Evolutionary conservation across 2,797 vertebrate genomes (phyloP).

Genomic region (Anabas testudineus): DNA sequence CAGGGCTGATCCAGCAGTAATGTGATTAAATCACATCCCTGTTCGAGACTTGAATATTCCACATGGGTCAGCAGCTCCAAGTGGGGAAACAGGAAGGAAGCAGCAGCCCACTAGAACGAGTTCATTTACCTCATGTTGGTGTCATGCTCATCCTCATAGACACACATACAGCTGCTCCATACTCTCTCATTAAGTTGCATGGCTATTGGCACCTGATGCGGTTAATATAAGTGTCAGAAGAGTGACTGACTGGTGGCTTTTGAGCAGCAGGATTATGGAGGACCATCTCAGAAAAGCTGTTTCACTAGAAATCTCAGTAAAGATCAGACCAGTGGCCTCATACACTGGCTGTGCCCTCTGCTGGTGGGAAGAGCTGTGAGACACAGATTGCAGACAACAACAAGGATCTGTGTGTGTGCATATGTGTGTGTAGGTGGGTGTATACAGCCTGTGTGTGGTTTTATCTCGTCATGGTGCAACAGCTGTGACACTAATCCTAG

Average conservation of each 20-base stretch:
- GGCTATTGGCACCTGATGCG: no score
- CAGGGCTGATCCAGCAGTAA: conserved; percentile 60
- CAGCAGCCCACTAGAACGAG: conserved; percentile 28
- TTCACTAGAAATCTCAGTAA: conserved; percentile 11
- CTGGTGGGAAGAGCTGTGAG: conserved; percentile 1
- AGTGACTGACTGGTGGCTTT: no score
- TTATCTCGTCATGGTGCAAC: conserved; percentile 40
- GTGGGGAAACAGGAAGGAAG: conserved; percentile 43
- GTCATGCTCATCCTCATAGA: neutral
- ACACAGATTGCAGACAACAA: neutral
- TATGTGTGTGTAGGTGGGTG: neutral
- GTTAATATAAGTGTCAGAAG: neutral
- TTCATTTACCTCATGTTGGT: neutral
- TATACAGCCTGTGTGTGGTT: conserved; percentile 3
- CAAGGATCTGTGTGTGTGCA: neutral
- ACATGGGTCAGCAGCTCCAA: conserved; percentile 56
- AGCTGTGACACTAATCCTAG: conserved; percentile 52
- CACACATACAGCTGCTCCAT: neutral
- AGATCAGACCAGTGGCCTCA: neutral
- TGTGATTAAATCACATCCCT: conserved; percentile 71
- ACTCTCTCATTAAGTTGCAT: no score
- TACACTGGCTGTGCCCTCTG: conserved; percentile 28
- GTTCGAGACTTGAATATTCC: conserved; percentile 42
- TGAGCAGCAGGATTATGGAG: neutral
- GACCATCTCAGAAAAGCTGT: conserved; percentile 8